These are phyloP conservation scores for Hemibagrus guttatus DNA, from an alignment of 2,797 vertebrate species.

Conservation along the genomic window DNA sequence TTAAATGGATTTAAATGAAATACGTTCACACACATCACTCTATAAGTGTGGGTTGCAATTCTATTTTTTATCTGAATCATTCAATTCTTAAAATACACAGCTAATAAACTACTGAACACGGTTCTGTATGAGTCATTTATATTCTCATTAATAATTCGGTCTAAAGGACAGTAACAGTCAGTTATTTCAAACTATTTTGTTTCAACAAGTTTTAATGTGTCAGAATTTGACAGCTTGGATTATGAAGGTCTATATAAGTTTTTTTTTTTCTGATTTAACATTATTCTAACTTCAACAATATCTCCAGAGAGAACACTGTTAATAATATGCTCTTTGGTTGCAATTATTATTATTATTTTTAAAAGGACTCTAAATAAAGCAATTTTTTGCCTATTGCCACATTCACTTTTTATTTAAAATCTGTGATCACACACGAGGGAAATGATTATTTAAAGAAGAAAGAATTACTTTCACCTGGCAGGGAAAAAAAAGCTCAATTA, in stretches of 20 bases:
- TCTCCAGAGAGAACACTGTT: neutral
- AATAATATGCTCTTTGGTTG: neutral
- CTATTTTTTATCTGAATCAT: neutral
- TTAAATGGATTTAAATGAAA: neutral
- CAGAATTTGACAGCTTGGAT: neutral
- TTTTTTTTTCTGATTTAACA: neutral
- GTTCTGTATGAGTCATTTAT: neutral
- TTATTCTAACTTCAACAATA: neutral
- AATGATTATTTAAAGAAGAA: constrained; percentile 11
- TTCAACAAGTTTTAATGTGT: neutral
- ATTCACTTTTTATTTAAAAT: neutral
- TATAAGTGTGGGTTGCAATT: neutral
- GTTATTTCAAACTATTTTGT: neutral
- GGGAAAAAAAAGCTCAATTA: neutral
- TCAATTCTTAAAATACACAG: neutral
- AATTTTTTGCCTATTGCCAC: neutral
- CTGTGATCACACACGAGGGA: neutral
- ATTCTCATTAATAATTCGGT: neutral
- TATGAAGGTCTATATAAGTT: neutral
- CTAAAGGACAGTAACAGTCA: neutral
- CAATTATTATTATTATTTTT: neutral
- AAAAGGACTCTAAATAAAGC: neutral
- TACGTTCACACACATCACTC: neutral
- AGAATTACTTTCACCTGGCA: constrained; percentile 1
- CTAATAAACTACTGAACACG: neutral